Percentiles rank a stretch among this genome's conserved stretches.
phyloP scores from a whole-genome alignment of 2,888 invertebrate species.

The Emesis russula region DNA sequence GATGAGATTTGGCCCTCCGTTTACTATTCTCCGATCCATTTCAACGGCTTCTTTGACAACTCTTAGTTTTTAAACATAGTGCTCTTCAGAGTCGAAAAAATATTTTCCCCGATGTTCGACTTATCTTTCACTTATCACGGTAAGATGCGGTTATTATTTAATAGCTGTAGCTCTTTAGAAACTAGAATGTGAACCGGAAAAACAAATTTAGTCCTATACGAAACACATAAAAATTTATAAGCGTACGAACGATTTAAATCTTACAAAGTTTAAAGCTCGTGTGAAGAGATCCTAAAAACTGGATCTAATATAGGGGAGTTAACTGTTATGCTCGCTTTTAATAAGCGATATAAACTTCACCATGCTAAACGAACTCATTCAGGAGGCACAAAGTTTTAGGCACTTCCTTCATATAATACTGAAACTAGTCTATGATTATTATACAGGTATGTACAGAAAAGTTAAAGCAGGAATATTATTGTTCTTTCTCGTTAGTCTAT shows the following conservation, averaged over 20 bases:
- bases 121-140: no score
- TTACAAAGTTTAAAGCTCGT: background rate
- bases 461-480: no score
- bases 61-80: no score
- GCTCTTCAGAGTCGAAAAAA: no score
- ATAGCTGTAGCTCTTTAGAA: no score
- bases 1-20: no score
- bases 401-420: conserved; percentile 10
- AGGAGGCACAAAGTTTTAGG: conserved; percentile 9
- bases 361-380: conserved; percentile 22
- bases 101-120: no score
- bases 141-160: no score
- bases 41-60: no score
- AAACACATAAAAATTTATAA: background rate
- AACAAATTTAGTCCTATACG: no score
- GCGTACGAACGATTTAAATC: background rate
- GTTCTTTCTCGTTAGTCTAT: background rate
- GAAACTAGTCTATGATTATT: background rate
- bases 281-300: conserved; percentile 12
- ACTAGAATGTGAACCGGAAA: no score
- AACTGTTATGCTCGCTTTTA: conserved; percentile 21
- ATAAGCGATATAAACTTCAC: conserved; percentile 19
- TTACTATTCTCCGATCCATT: no score
- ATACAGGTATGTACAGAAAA: background rate
- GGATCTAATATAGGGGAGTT: background rate